Evolutionary conservation across 2,797 vertebrate species (phyloP).

Genomic region (Parauchenoglanis punctatus): DNA sequence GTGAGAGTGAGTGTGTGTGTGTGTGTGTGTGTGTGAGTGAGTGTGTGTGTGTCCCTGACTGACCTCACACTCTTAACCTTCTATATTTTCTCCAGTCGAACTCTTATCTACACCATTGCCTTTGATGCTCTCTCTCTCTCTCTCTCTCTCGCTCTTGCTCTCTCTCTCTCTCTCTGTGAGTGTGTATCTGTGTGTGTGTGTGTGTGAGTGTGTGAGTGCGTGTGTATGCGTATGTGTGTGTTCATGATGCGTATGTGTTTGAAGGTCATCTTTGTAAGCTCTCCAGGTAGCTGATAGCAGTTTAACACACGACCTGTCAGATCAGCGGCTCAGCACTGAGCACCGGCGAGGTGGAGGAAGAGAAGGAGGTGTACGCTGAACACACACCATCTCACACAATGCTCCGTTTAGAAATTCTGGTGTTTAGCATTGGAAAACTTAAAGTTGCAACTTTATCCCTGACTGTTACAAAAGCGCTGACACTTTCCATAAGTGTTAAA

Average conservation of each 20-base stretch:
- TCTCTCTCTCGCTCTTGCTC: no score
- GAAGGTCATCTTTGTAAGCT: constrained; percentile 72
- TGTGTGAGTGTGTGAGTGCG: background rate
- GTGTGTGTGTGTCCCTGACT: background rate
- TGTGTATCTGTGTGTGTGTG: background rate
- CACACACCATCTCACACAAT: background rate
- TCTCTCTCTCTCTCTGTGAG: background rate
- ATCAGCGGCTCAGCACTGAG: constrained; percentile 14
- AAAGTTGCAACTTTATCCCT: no score
- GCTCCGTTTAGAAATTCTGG: background rate
- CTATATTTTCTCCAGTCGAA: constrained; percentile 64
- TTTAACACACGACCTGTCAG: constrained; percentile 56
- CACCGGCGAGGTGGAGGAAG: constrained; percentile 1
- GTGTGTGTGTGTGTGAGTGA: constrained; percentile 6
- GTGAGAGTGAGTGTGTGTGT: constrained; percentile 11
- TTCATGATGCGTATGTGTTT: constrained; percentile 53
- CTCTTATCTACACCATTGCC: constrained; percentile 66
- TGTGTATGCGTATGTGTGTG: constrained; percentile 36
- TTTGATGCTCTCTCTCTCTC: constrained; percentile 68
- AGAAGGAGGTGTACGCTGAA: background rate
- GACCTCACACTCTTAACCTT: constrained; percentile 47
- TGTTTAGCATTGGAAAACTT: no score
- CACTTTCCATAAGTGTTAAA: background rate
- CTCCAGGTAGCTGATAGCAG: constrained; percentile 67
- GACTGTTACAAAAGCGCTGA: no score